Percentiles rank a stretch among this genome's conserved stretches.
These are phyloP conservation scores for Sitodiplosis mosellana DNA, from an alignment of 1,140 invertebrate genomes.

Conservation along the genomic window DNA sequence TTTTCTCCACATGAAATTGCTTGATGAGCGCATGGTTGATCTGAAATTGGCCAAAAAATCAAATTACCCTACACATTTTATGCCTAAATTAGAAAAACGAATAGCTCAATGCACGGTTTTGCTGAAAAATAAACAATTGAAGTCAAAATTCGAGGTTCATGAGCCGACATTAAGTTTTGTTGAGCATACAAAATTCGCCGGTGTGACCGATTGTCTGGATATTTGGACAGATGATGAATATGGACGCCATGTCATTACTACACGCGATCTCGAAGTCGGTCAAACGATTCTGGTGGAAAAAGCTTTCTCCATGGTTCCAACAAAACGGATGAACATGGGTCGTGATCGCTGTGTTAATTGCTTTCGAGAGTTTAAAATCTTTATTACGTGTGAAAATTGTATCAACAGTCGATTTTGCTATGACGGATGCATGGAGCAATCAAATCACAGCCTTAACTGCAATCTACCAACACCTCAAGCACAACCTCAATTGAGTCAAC, in stretches of 20 bases:
- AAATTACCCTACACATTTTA: conserved; percentile 1
- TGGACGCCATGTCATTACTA: neutral
- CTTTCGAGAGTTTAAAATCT: neutral
- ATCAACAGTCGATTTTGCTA: neutral
- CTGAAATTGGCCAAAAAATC: conserved; percentile 1
- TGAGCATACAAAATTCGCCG: neutral
- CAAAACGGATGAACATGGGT: neutral
- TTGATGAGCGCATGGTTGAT: neutral
- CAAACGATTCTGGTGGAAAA: neutral
- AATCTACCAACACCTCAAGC: too few relatives aligned
- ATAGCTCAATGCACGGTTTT: neutral
- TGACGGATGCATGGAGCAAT: neutral
- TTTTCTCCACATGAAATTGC: conserved; percentile 1
- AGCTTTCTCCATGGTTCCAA: neutral
- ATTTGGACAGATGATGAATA: neutral
- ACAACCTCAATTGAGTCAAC: too few relatives aligned
- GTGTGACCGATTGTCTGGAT: neutral
- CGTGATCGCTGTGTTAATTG: neutral
- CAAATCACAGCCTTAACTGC: too few relatives aligned
- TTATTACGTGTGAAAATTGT: neutral
- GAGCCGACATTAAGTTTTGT: neutral
- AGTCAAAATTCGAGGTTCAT: neutral
- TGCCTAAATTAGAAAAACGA: neutral
- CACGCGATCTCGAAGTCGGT: neutral
- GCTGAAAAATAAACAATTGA: neutral